A percentile compares a stretch with the other conserved stretches of the same genome.
Conservation (phyloP, 2,113 vertebrate species). For the Passer montanus region DNA sequence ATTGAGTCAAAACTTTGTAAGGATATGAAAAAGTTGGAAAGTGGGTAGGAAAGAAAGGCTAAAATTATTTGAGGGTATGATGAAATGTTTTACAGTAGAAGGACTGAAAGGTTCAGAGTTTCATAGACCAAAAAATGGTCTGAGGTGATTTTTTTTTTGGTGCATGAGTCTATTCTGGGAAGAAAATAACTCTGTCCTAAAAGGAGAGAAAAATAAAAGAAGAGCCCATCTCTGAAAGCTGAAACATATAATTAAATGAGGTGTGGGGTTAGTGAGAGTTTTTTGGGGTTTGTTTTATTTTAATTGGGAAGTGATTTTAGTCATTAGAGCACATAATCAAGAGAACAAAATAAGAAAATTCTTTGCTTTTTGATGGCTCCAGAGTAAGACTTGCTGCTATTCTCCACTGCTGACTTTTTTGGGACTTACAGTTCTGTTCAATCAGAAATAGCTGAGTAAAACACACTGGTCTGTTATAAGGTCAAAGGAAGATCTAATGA, state of each 20-base stretch:
- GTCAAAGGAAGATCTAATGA: not conserved
- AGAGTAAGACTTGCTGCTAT: not conserved
- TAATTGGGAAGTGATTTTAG: not conserved
- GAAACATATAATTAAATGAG: not conserved
- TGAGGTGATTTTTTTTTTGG: not conserved
- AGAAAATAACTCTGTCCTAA: not conserved
- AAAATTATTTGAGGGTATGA: not conserved
- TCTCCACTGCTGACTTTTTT: not conserved
- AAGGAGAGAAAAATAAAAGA: not conserved
- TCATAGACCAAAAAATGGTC: not conserved
- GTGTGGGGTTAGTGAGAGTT: accelerated
- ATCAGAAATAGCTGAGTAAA: not conserved
- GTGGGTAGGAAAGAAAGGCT: not conserved
- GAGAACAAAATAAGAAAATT: not conserved
- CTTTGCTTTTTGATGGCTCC: not conserved
- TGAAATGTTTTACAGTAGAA: not conserved
- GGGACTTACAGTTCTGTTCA: not conserved
- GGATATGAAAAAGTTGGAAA: not conserved
- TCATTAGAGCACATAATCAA: not conserved
- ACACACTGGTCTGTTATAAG: not conserved
- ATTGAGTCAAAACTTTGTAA: not conserved
- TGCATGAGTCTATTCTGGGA: not conserved
- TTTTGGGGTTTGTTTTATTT: not conserved
- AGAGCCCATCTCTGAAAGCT: not conserved
- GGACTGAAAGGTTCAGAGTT: not conserved